Evolutionary conservation across 2,888 invertebrate genomes (phyloP).

Genomic region (Acanthosoma haemorrhoidale): DNA sequence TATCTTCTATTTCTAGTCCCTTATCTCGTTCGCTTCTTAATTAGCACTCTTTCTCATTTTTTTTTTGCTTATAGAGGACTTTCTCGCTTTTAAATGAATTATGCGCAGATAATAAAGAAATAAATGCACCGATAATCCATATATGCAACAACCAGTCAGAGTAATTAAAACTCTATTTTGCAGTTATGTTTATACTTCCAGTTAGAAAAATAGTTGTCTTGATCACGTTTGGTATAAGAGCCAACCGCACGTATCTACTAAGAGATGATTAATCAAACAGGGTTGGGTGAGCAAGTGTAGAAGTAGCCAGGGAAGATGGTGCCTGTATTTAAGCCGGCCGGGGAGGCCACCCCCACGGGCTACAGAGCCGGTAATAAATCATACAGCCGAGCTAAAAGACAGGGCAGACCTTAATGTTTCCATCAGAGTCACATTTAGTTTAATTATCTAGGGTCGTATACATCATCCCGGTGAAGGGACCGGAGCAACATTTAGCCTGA

Average conservation of each 20-base stretch:
- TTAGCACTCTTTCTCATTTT: neutral
- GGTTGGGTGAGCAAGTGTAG: too few species aligned
- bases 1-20: neutral
- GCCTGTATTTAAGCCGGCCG: too few species aligned
- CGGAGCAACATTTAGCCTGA: too few species aligned
- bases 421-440: conserved; percentile 12
- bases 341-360: neutral
- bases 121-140: neutral
- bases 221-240: too few species aligned
- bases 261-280: too few species aligned
- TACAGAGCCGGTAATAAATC: neutral
- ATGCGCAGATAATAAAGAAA: neutral
- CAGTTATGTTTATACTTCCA: too few species aligned
- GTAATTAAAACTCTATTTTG: too few species aligned
- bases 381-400: neutral
- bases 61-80: neutral
- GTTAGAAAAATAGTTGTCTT: too few species aligned
- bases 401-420: neutral
- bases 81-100: neutral
- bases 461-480: too few species aligned
- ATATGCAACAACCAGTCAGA: too few species aligned
- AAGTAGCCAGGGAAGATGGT: too few species aligned
- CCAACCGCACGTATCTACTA: too few species aligned
- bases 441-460: neutral
- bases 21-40: conserved; percentile 5